Evolutionary conservation across 2,888 invertebrate species (phyloP).

Genomic region (Linyphia triangularis): DNA sequence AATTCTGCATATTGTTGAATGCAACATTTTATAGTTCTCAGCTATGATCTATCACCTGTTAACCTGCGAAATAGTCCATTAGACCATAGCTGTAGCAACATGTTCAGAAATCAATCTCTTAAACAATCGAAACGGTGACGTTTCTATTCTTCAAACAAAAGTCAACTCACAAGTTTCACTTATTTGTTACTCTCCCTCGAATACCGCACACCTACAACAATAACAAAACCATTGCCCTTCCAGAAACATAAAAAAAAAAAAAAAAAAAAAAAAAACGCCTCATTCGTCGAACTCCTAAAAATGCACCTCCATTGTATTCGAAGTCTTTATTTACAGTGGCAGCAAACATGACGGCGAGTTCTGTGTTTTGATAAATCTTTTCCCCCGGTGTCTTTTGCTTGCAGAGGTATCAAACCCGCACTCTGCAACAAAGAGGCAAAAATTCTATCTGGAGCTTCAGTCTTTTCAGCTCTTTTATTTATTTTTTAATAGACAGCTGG

Average conservation of each 20-base stretch:
- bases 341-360: slow-evolving; percentile 5
- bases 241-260: background rate
- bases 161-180: background rate
- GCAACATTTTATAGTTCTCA: too few species aligned
- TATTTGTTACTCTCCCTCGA: background rate
- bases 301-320: background rate
- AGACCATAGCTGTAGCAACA: too few species aligned
- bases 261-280: too few species aligned
- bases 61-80: too few species aligned
- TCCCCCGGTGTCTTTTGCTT: background rate
- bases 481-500: slow-evolving; percentile 42
- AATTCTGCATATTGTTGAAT: too few species aligned
- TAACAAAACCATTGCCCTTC: background rate
- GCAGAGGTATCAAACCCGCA: slow-evolving; percentile 4
- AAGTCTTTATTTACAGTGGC: slow-evolving; percentile 3
- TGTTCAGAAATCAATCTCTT: too few species aligned
- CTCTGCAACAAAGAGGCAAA: slow-evolving; percentile 16
- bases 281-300: background rate
- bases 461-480: background rate
- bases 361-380: slow-evolving; percentile 45
- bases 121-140: too few species aligned
- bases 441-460: background rate
- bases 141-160: too few species aligned
- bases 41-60: too few species aligned
- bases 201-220: background rate